These are phyloP conservation scores for Limenitis camilla DNA, from an alignment of 2,888 invertebrate species.

Conservation along the genomic window DNA sequence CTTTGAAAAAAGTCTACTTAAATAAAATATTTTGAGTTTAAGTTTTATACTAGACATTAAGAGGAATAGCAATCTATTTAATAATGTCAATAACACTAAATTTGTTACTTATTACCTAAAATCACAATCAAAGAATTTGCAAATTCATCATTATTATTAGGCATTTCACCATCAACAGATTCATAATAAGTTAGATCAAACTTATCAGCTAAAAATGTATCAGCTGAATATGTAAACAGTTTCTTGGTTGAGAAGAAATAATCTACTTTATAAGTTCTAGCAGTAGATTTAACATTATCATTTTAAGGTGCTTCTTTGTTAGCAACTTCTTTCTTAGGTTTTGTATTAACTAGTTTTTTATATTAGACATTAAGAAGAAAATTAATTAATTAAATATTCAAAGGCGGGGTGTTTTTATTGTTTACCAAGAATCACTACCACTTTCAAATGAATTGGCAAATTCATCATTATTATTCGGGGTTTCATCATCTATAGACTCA, in stretches of 20 bases:
- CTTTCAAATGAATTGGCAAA: slow-evolving; percentile 45
- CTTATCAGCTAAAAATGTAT: slow-evolving; percentile 62
- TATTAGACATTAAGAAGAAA: no score
- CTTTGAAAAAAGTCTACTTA: no score
- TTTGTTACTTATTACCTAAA: slow-evolving; percentile 25
- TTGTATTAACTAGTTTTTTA: no score
- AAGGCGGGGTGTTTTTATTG: background rate
- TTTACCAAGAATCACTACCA: slow-evolving; percentile 25
- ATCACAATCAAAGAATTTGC: slow-evolving; percentile 38
- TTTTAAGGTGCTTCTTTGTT: no score
- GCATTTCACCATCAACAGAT: slow-evolving; percentile 37
- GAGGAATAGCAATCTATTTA: no score
- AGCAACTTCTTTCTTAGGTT: no score
- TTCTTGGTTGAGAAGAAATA: slow-evolving; percentile 58
- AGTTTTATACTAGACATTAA: no score
- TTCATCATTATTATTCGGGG: slow-evolving; percentile 31
- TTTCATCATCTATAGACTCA: slow-evolving; percentile 42
- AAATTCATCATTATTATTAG: slow-evolving; percentile 34
- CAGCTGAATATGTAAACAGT: slow-evolving; percentile 41
- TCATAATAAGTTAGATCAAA: slow-evolving; percentile 56
- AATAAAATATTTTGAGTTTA: no score
- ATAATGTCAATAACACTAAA: no score
- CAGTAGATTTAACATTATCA: slow-evolving; percentile 8
- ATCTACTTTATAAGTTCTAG: slow-evolving; percentile 32
- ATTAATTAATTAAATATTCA: background rate